Conservation (phyloP, 30 jellyfish, hydroid and myxozoan species). For the Pelagia noctiluca region DNA sequence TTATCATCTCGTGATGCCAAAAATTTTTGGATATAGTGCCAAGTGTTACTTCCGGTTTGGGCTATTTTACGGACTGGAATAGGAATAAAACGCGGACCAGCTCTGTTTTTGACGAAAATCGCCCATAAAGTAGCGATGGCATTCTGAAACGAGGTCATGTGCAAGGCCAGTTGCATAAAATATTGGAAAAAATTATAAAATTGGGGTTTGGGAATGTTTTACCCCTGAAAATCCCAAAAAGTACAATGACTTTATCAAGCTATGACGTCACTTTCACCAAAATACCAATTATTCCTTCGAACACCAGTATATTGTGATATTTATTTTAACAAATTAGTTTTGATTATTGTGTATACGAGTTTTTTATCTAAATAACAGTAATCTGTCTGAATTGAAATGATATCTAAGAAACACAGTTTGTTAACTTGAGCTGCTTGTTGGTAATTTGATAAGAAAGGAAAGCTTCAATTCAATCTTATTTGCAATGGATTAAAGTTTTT, state of each 20-base stretch:
- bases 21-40: not conserved
- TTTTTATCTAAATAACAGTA: not conserved
- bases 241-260: not conserved
- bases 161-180: not conserved
- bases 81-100: not conserved
- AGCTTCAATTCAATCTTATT: not conserved
- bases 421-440: constrained; percentile 1
- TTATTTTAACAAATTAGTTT: not conserved
- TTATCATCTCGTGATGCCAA: not conserved
- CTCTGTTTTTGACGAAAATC: not conserved
- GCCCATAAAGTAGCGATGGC: not conserved
- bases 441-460: not conserved
- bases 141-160: not conserved
- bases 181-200: no score
- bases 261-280: not conserved
- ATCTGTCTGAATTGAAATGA: not conserved
- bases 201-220: not conserved
- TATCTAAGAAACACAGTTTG: not conserved
- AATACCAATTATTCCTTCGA: not conserved
- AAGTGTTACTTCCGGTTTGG: constrained; percentile 1
- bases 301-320: not conserved
- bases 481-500: not conserved
- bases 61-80: constrained; percentile 5
- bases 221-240: not conserved
- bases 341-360: not conserved